Evolutionary conservation across 1,140 invertebrate species (phyloP).

Genomic region (Leptinotarsa defecta): DNA sequence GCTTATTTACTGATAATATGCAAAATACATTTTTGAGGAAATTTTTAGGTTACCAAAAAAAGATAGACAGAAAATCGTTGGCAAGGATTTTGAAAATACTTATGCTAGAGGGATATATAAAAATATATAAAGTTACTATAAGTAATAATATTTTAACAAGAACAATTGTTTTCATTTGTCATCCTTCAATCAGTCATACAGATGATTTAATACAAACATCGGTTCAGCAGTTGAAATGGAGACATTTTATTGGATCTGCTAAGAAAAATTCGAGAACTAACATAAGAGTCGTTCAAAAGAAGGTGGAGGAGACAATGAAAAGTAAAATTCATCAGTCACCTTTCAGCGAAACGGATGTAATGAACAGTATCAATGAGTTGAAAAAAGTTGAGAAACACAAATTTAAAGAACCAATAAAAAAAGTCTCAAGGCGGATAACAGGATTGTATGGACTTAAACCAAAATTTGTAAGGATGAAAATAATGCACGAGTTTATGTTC

Average conservation of each 20-base stretch:
- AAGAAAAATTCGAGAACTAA: constrained; percentile 13
- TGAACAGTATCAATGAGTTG: constrained; percentile 40
- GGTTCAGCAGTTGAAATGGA: constrained; percentile 63
- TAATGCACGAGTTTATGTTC: constrained; percentile 71
- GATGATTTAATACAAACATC: constrained; percentile 63
- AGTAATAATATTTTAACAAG: constrained; percentile 58
- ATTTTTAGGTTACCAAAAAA: constrained; percentile 58
- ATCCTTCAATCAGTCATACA: constrained; percentile 60
- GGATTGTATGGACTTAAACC: constrained; percentile 55
- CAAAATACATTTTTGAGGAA: too few relatives aligned
- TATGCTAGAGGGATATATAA: constrained; percentile 63
- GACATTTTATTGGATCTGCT: constrained; percentile 54
- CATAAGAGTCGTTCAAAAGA: constrained; percentile 2
- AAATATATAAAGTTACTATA: constrained; percentile 63
- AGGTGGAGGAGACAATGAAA: constrained; percentile 13
- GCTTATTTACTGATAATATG: background rate
- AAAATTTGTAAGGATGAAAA: constrained; percentile 71
- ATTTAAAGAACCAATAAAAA: background rate
- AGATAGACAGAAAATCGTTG: constrained; percentile 68
- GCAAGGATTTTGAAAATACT: constrained; percentile 63
- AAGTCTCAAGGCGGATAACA: constrained; percentile 19
- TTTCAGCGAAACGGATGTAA: constrained; percentile 37
- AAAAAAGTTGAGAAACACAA: constrained; percentile 31
- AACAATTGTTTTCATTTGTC: constrained; percentile 63
- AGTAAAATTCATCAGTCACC: constrained; percentile 20